phyloP scores from a whole-genome alignment of 2,888 invertebrate species.

The Formica aserva region DNA sequence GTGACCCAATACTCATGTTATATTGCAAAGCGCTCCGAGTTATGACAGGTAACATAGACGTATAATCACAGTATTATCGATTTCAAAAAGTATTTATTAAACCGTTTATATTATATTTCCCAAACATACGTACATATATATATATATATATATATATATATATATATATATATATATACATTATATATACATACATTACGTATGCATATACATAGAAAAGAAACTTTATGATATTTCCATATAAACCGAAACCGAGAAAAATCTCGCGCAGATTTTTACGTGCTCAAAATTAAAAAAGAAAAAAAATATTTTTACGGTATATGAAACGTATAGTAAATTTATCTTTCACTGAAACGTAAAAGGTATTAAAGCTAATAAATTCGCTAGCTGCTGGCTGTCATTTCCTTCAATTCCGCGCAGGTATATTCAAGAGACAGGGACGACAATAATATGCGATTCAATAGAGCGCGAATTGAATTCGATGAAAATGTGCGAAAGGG shows the following conservation, averaged over 20 bases:
- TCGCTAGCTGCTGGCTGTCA: conserved; percentile 57
- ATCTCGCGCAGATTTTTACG: not conserved
- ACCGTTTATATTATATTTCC: conserved; percentile 6
- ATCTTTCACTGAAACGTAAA: conserved; percentile 70
- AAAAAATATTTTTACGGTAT: conserved; percentile 33
- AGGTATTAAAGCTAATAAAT: conserved; percentile 78
- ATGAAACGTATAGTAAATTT: conserved; percentile 56
- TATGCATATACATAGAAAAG: not conserved
- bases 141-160: too few relatives aligned
- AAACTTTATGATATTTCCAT: not conserved
- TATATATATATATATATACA: too few relatives aligned
- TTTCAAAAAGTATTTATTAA: conserved; percentile 40
- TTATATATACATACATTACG: too few relatives aligned
- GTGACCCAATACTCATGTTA: conserved; percentile 53
- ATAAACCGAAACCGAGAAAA: conserved; percentile 7
- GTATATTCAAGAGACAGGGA: conserved; percentile 66
- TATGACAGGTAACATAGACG: conserved; percentile 37
- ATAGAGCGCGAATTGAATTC: conserved; percentile 69
- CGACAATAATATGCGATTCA: conserved; percentile 71
- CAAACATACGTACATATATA: not conserved
- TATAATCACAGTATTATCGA: conserved; percentile 33
- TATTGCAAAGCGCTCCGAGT: conserved; percentile 29
- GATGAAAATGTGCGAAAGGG: conserved; percentile 69
- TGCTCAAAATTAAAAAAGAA: conserved; percentile 26
- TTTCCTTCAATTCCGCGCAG: conserved; percentile 60